A percentile compares a stretch with the other conserved stretches of the same genome.
phyloP scores from a whole-genome alignment of 2,113 vertebrate genomes.

The Antechinus stuartii region DNA sequence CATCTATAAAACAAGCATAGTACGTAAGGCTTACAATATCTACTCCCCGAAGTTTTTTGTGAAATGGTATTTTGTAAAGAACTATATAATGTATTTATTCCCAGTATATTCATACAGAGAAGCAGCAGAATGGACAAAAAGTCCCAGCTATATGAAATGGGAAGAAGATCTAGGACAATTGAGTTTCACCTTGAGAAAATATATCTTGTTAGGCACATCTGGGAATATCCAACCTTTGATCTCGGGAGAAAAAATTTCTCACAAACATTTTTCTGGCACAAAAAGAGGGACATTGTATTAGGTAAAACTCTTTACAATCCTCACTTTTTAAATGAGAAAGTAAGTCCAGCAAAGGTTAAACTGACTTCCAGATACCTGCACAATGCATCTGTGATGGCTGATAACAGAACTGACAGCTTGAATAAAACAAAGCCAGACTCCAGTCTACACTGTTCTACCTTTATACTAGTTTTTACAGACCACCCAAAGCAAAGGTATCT shows the following conservation, averaged over 20 bases:
- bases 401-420: neutral
- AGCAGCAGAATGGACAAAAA: constrained; percentile 25
- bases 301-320: neutral
- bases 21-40: neutral
- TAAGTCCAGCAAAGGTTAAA: neutral
- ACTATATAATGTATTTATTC: neutral
- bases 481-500: neutral
- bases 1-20: neutral
- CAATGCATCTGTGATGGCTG: neutral
- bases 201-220: constrained; percentile 31
- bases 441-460: neutral
- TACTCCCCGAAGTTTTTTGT: neutral
- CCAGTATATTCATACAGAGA: neutral
- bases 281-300: neutral
- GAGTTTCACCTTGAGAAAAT: neutral
- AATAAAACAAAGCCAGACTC: neutral
- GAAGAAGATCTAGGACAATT: neutral
- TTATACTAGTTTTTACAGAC: neutral
- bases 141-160: constrained; percentile 32
- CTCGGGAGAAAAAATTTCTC: neutral
- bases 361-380: neutral
- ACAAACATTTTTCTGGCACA: neutral
- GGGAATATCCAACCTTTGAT: neutral
- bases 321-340: neutral
- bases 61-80: neutral